These are phyloP conservation scores for Gymnoscelis rufifasciata DNA, from an alignment of 2,888 invertebrate genomes.

Conservation along the genomic window DNA sequence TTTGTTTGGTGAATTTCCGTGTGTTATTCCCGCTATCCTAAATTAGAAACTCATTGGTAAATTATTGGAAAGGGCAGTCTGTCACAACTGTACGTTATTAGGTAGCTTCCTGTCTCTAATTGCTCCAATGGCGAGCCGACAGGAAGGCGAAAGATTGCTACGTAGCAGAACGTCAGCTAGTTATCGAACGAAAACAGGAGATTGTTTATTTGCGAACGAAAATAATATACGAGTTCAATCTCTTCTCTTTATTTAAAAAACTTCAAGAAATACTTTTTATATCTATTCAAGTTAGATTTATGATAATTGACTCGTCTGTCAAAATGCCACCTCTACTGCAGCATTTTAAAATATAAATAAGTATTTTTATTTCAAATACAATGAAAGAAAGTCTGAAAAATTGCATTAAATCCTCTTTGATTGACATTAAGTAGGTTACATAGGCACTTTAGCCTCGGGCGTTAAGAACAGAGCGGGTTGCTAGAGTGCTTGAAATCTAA, in stretches of 20 bases:
- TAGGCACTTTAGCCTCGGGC: not conserved
- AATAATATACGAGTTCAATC: slow-evolving; percentile 5
- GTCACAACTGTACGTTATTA: slow-evolving; percentile 52
- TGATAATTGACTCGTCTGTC: too few relatives aligned
- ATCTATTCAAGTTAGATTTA: too few relatives aligned
- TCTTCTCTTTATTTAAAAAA: too few relatives aligned
- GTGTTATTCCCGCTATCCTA: too few relatives aligned
- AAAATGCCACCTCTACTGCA: too few relatives aligned
- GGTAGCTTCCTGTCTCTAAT: slow-evolving; percentile 67
- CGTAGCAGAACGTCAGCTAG: slow-evolving; percentile 56
- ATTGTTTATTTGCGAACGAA: slow-evolving; percentile 17
- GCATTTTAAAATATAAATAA: too few relatives aligned
- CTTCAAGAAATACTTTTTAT: too few relatives aligned
- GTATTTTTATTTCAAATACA: too few relatives aligned
- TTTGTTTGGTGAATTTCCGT: too few relatives aligned
- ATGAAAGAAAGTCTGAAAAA: not conserved
- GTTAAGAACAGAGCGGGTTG: not conserved
- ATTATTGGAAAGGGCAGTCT: slow-evolving; percentile 39
- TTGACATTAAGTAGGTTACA: not conserved
- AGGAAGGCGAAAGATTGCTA: slow-evolving; percentile 75
- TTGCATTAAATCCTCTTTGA: slow-evolving; percentile 1
- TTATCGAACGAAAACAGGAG: slow-evolving; percentile 31
- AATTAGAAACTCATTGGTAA: too few relatives aligned
- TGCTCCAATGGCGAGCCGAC: slow-evolving; percentile 62
- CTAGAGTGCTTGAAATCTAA: slow-evolving; percentile 9